Evolutionary conservation across 1,140 invertebrate species (phyloP).

Genomic region (Nautilus pompilius): DNA sequence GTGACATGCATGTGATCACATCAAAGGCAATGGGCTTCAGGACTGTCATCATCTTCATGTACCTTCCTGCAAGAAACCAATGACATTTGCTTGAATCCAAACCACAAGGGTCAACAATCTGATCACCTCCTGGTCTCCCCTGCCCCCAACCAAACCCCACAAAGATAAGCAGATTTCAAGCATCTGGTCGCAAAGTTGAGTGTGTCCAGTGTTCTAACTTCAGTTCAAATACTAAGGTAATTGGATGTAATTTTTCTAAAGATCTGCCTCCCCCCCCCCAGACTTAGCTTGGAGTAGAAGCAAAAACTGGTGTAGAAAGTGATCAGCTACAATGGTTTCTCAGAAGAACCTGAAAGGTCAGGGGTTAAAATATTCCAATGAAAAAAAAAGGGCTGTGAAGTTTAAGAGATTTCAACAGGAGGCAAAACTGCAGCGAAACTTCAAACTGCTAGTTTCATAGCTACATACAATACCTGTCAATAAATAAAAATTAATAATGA

Average conservation of each 20-base stretch:
- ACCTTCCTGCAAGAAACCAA: conserved; percentile 51
- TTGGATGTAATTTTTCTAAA: background rate
- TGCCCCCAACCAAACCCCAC: background rate
- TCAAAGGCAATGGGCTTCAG: conserved; percentile 88
- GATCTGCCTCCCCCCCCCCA: background rate
- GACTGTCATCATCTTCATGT: conserved; percentile 84
- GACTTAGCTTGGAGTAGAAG: no score
- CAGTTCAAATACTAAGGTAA: background rate
- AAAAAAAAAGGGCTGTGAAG: no score
- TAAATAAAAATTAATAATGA: no score
- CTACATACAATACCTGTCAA: background rate
- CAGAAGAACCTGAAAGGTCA: no score
- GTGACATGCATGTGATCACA: conserved; percentile 85
- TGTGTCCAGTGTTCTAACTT: background rate
- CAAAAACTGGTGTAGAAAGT: no score
- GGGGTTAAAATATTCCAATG: no score
- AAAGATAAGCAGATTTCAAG: no score
- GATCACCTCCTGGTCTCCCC: background rate
- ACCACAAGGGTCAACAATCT: background rate
- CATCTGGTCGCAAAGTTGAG: background rate
- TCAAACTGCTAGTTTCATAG: no score
- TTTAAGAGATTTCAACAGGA: no score
- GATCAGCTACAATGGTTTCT: no score
- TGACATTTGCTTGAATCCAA: background rate
- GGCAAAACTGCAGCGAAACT: no score